Conservation (phyloP, 2,797 vertebrate genomes). For the Poecilia wingei region DNA sequence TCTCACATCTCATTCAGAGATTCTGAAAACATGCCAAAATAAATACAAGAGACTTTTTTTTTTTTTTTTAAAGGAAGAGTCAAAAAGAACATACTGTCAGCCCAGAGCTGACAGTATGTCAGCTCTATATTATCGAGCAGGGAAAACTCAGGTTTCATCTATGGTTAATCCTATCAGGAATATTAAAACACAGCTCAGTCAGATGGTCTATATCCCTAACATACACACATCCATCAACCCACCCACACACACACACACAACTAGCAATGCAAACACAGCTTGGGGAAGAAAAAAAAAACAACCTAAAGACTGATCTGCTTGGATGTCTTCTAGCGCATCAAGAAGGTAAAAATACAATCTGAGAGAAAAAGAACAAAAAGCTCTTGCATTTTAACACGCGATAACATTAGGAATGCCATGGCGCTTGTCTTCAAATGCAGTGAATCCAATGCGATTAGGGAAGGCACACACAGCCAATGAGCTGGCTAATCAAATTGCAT, state of each 20-base stretch:
- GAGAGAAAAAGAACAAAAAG: conserved; percentile 31
- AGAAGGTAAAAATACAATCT: conserved; percentile 57
- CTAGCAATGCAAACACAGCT: conserved; percentile 19
- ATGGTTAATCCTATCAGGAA: conserved; percentile 30
- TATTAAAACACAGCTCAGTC: conserved; percentile 36
- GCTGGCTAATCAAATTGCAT: conserved; percentile 68
- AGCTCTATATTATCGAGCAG: background rate
- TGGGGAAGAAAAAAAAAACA: conserved; percentile 6
- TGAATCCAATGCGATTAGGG: conserved; percentile 68
- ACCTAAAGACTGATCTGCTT: conserved; percentile 37
- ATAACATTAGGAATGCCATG: conserved; percentile 55
- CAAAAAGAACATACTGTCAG: background rate
- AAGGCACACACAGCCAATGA: conserved; percentile 62
- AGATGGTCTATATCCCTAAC: conserved; percentile 18
- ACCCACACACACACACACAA: conserved; percentile 20
- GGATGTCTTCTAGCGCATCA: conserved; percentile 40
- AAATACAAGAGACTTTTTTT: background rate
- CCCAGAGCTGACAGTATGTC: no score
- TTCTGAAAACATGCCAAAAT: conserved; percentile 6
- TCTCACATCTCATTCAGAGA: background rate
- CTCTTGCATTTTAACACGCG: conserved; percentile 39
- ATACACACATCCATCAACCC: conserved; percentile 32
- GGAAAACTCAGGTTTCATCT: conserved; percentile 21
- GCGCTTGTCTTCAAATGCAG: conserved; percentile 54
- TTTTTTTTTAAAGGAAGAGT: background rate